phyloP scores from a whole-genome alignment of 2,797 vertebrate genomes.

The Oceanodroma leucorhoa region DNA sequence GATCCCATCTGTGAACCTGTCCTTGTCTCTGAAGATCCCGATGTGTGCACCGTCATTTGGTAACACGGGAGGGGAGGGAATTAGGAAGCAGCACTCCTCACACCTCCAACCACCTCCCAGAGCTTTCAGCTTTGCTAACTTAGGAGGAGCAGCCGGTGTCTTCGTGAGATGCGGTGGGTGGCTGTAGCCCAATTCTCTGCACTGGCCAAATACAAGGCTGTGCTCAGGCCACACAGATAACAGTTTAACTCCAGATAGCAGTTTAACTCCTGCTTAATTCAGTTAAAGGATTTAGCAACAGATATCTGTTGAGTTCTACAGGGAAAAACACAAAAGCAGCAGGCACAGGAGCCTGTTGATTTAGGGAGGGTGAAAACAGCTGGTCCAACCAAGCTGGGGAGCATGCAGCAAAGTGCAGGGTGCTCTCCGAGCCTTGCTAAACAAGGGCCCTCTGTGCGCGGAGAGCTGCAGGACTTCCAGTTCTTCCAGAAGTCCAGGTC shows the following conservation, averaged over 20 bases:
- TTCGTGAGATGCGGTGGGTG: neutral
- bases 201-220: neutral
- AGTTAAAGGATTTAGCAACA: neutral
- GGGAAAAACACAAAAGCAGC: constrained; percentile 9
- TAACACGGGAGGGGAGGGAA: neutral
- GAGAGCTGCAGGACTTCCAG: constrained; percentile 35
- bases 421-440: neutral
- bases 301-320: neutral
- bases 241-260: neutral
- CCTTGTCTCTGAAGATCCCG: neutral
- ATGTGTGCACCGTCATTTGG: neutral
- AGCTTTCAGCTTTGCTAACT: neutral
- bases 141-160: neutral
- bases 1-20: neutral
- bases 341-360: neutral
- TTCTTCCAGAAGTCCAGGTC: constrained; percentile 16
- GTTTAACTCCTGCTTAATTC: neutral
- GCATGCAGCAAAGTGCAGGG: constrained; percentile 11
- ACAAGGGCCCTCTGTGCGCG: constrained; percentile 53
- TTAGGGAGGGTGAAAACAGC: neutral
- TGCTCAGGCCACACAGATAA: neutral
- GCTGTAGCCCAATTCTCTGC: neutral
- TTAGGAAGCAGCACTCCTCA: neutral
- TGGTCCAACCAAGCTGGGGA: neutral
- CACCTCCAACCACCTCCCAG: neutral